Base-by-base conservation (phyloP, 1,140 invertebrate genomes). In the Coptotermes formosanus region DNA sequence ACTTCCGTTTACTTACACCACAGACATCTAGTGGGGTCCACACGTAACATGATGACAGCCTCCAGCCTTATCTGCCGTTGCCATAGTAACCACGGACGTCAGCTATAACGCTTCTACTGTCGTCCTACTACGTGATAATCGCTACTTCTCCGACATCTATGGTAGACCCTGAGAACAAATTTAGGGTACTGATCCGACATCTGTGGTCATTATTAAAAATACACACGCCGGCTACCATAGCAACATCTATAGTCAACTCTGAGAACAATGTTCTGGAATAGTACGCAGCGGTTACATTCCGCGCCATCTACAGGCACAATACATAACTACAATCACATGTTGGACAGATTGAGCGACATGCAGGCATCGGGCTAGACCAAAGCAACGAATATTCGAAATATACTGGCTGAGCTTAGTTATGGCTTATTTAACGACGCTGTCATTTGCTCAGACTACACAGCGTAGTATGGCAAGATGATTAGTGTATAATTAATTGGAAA, bases 51-150 rank as follows among this genome's bases (percentile, higher is more conserved):
- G 11, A 19, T 12, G 19, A 75, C n/a, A n/a, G n/a, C 19, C n/a
- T 75, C 64, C 64, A 75, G 25, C 64, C 64, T 75, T 30, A 75
- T 75, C 64, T 75, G n/a, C 64, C 64, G 64, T 75, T 75, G 64
- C n/a, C 64, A 75, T 30, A 30, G 64, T 30, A 75, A 75, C 64
- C 25, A 14, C 9, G 64, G n/a, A 75, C 64, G n/a, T 69, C 19
- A 21, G 7, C 3, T 16, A 21, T 6, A 64, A 64, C 59, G 8
- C 25, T 19, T 21, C 59, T 64, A 64, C 1, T 4, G 59, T 64
- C 3, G 4, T 25, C 12, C 19, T 4, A 12, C 19, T n/a, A 1
- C 25, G 19, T 30, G 1, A 75, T 16, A 12, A 30, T 64, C 21
- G 59, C 64, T n/a, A 75, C 64, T 30, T 75, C n/a, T n/a, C 64